phyloP scores from a whole-genome alignment of 1,140 invertebrate genomes.

The Amyelois transitella region DNA sequence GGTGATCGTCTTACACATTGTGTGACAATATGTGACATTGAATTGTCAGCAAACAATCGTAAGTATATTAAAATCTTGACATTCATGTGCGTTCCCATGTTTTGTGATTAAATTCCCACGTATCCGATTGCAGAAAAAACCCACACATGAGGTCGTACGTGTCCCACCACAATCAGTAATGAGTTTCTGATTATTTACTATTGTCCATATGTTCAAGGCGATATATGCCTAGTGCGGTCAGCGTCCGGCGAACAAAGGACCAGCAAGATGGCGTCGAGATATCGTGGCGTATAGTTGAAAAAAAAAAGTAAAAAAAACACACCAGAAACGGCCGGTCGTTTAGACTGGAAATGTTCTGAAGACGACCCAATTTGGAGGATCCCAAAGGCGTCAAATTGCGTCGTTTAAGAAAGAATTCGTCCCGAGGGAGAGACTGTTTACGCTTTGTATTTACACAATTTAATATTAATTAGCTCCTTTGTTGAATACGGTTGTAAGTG shows the following conservation, averaged over 20 bases:
- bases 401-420: constrained; percentile 19
- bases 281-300: constrained; percentile 1
- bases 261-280: constrained; percentile 24
- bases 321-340: constrained; percentile 11
- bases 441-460: neutral
- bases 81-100: neutral
- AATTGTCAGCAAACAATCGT: neutral
- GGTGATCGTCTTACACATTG: neutral
- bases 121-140: constrained; percentile 1
- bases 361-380: constrained; percentile 32
- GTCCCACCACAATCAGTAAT: constrained; percentile 16
- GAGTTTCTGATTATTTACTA: constrained; percentile 21
- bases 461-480: neutral
- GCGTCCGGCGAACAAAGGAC: constrained; percentile 45
- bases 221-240: constrained; percentile 32
- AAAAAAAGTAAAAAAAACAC: constrained; percentile 22
- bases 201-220: constrained; percentile 24
- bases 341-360: neutral
- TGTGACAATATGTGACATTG: neutral
- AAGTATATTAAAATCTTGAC: constrained; percentile 1
- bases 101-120: neutral
- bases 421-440: constrained; percentile 8
- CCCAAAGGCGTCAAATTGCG: constrained; percentile 27
- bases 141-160: constrained; percentile 5
- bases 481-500: neutral